A percentile compares a stretch with the other conserved stretches of the same genome.
These are phyloP conservation scores for Laterallus jamaicensis DNA, from an alignment of 2,113 vertebrate species.

Conservation along the genomic window DNA sequence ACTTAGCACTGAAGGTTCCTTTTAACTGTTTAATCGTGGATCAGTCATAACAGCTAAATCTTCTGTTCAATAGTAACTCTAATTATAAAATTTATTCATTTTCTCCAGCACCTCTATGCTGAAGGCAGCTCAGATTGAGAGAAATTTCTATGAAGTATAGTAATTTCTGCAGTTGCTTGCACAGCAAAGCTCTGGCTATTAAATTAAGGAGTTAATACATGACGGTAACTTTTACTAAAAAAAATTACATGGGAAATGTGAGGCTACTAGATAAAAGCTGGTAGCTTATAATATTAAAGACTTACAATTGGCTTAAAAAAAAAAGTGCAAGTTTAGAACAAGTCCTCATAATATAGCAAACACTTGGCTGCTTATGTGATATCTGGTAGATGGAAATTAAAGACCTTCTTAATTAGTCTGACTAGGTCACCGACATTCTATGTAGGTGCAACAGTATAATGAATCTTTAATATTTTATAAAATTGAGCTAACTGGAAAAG, in stretches of 20 bases:
- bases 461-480: not conserved
- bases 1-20: not conserved
- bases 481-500: not conserved
- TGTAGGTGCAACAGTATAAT: not conserved
- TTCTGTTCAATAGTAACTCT: not conserved
- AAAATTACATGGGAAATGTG: not conserved
- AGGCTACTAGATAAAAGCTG: not conserved
- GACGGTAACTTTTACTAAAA: not conserved
- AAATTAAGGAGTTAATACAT: not conserved
- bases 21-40: not conserved
- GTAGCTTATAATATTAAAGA: not conserved
- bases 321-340: not conserved
- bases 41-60: not conserved
- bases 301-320: not conserved
- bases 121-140: not conserved
- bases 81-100: not conserved
- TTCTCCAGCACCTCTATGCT: not conserved
- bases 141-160: not conserved
- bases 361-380: not conserved
- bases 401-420: not conserved
- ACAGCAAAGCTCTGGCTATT: not conserved
- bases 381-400: not conserved
- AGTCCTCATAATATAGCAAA: not conserved
- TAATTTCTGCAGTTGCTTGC: not conserved
- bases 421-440: not conserved